Conservation (phyloP, 2,888 invertebrate genomes). For the Branchipolynoe longqiensis region DNA sequence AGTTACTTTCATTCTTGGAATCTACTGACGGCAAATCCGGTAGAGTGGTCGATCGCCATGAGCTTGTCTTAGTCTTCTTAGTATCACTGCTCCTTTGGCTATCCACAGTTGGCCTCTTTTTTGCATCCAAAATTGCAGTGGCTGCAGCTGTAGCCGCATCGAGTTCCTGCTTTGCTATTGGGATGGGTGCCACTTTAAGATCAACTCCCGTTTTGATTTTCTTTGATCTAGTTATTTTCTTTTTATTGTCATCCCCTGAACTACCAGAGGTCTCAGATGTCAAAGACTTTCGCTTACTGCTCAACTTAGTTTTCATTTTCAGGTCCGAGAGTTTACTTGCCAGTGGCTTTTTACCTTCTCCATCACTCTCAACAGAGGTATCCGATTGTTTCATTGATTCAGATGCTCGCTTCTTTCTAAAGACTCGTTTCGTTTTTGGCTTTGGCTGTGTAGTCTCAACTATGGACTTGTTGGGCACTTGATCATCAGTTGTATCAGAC, state of each 20-base stretch:
- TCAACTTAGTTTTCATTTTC: background rate
- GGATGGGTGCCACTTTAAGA: background rate
- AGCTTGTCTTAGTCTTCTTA: slow-evolving; percentile 33
- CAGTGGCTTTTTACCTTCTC: slow-evolving; percentile 4
- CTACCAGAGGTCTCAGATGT: slow-evolving; percentile 46
- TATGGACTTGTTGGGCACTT: slow-evolving; percentile 19
- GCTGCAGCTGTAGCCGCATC: slow-evolving; percentile 8
- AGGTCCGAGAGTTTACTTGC: background rate
- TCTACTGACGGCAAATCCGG: background rate
- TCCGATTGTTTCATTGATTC: slow-evolving; percentile 52
- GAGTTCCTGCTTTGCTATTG: slow-evolving; percentile 29
- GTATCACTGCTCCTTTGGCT: slow-evolving; percentile 35
- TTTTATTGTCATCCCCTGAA: slow-evolving; percentile 25
- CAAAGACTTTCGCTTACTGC: slow-evolving; percentile 28
- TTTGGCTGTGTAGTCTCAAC: slow-evolving; percentile 54
- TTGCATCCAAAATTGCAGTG: no score
- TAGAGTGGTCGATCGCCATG: background rate
- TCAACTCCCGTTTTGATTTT: slow-evolving; percentile 42
- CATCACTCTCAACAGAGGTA: slow-evolving; percentile 34
- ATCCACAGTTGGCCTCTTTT: background rate
- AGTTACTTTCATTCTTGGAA: slow-evolving; percentile 55
- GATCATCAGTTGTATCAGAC: slow-evolving; percentile 41
- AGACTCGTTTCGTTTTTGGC: slow-evolving; percentile 56
- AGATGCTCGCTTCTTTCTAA: slow-evolving; percentile 63
- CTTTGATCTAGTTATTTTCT: slow-evolving; percentile 19